Evolutionary conservation across 2,113 vertebrate genomes (phyloP), one percentile per base, ranked within the genome.

Genomic region (Meriones unguiculatus): DNA sequence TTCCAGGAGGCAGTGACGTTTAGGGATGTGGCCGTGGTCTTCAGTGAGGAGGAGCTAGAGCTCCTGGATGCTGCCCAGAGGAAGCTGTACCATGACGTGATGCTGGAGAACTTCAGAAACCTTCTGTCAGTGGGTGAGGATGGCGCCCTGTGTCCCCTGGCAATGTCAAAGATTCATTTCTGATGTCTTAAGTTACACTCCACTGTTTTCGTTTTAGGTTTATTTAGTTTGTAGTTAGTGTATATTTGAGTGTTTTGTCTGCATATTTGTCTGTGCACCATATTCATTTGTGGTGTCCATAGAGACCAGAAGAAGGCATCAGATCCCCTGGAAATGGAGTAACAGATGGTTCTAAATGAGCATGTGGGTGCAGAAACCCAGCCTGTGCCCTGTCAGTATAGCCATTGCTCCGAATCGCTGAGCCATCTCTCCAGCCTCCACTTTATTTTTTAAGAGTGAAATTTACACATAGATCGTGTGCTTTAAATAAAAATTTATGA

Each of bases 81-180:
- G 82, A 75, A 75, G 32, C 94, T 98, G 70, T 97, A 98, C 88
- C 93, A 41, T 0, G 96, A 97, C 0, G 98, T 98, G 93, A 98
- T 97, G 94, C 80, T 98, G 82, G 98, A 98, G 50, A 98, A 93
- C 65, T 97, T 97, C 92, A 10, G 46, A 95, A 98, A 97, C 87
- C 92, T 97, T 35, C 28, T 97, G 64, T 94, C 96, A 0, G 22
- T 98, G 94, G 97, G 97, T 98, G 94, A 98, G 97, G 80, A 70
- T 2, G 2, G 5, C 1, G 15, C 8, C 7, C 72, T 41, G 38
- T 0, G 0, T 38, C n/a, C 87, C 84, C 54, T 59, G 24, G 46
- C 30, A 7, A 7, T n/a, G 70, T n/a, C 35, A n/a, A 35, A 72
- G 18, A 41, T 25, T 25, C 46, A 77, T 24, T 15, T 77, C n/a